Percentiles rank a stretch among this genome's conserved stretches.
phyloP scores from a whole-genome alignment of 2,888 invertebrate genomes.

The Lepidochrysops patricia region DNA sequence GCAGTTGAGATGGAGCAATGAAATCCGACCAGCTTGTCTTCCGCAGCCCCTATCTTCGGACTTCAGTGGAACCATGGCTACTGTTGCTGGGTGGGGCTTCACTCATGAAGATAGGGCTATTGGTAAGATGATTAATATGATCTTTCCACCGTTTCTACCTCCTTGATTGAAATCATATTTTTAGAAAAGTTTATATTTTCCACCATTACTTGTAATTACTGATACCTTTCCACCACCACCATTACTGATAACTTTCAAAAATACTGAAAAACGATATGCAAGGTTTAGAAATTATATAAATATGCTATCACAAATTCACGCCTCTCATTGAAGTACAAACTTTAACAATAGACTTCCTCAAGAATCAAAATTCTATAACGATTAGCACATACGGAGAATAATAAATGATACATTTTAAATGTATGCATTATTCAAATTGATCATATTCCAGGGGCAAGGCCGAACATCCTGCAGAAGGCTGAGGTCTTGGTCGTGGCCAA shows the following conservation, averaged over 20 bases:
- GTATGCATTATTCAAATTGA: background rate
- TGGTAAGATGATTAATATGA: slow-evolving; percentile 50
- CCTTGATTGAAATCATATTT: too few species aligned
- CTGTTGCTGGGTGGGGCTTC: slow-evolving; percentile 92
- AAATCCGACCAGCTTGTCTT: slow-evolving; percentile 85
- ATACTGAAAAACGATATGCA: too few species aligned
- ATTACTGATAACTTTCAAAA: too few species aligned
- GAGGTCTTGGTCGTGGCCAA: slow-evolving; percentile 83
- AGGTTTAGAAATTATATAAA: too few species aligned
- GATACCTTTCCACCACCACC: too few species aligned
- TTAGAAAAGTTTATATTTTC: background rate
- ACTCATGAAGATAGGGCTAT: slow-evolving; percentile 81
- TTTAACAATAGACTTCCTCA: too few species aligned
- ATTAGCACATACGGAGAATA: background rate
- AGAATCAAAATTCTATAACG: background rate
- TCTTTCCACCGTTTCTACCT: background rate
- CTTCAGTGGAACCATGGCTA: slow-evolving; percentile 75
- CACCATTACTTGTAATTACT: background rate
- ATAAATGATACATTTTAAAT: background rate
- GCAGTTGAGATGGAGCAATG: slow-evolving; percentile 80
- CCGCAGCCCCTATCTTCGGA: slow-evolving; percentile 70
- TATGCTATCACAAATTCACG: too few species aligned
- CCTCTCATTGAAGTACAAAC: too few species aligned
- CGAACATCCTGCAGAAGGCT: slow-evolving; percentile 85
- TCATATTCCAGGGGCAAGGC: slow-evolving; percentile 70